These are phyloP conservation scores for Sporophila hypoxantha DNA, from an alignment of 2,113 vertebrate genomes.

Conservation along the genomic window DNA sequence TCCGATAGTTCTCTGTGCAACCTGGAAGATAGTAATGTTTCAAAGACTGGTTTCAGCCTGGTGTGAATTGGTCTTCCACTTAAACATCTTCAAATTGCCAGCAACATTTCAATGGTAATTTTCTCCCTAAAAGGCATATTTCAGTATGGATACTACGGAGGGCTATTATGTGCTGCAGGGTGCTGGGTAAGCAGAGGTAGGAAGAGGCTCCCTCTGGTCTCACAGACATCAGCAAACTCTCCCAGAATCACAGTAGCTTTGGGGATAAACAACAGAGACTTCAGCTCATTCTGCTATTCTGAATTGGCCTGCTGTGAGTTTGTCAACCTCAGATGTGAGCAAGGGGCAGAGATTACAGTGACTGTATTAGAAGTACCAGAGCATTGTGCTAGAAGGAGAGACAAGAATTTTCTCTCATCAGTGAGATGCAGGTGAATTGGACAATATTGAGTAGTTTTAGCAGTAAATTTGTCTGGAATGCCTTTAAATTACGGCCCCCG, in stretches of 20 bases:
- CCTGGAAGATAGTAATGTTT: not conserved
- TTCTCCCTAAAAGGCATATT: not conserved
- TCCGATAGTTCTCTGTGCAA: not conserved
- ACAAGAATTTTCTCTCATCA: not conserved
- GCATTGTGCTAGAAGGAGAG: not conserved
- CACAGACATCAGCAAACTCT: constrained; percentile 6
- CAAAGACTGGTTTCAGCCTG: not conserved
- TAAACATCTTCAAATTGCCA: not conserved
- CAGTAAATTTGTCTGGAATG: not conserved
- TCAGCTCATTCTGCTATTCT: not conserved
- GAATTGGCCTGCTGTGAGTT: not conserved
- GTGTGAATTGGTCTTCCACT: not conserved
- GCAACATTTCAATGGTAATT: not conserved
- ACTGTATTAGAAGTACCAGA: not conserved
- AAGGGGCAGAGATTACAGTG: not conserved
- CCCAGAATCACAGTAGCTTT: constrained; percentile 8
- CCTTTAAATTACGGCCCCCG: not conserved
- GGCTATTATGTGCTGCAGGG: not conserved
- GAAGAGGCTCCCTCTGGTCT: constrained; percentile 5
- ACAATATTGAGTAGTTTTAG: not conserved
- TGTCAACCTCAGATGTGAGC: not conserved
- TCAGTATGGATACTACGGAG: not conserved
- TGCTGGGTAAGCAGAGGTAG: not conserved
- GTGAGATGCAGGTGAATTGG: not conserved
- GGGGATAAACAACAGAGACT: constrained; percentile 35